Evolutionary conservation across 2,113 vertebrate species (phyloP).

Genomic region (Malurus alboscapulatus): DNA sequence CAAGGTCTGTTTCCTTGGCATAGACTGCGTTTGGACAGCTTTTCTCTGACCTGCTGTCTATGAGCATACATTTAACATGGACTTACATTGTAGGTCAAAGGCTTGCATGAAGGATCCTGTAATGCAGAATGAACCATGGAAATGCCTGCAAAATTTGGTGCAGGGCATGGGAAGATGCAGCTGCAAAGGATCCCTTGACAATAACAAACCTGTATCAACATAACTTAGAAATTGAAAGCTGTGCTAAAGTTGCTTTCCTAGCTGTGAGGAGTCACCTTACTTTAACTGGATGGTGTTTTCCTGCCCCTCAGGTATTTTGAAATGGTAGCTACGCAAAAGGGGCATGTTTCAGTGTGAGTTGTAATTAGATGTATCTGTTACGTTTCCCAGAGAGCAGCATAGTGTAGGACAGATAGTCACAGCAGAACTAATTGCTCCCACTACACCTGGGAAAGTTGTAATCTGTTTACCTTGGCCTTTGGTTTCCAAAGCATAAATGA

Average conservation of each 20-base stretch:
- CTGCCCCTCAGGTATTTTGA: background rate
- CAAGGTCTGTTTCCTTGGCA: background rate
- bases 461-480: constrained; percentile 5
- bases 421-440: background rate
- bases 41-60: background rate
- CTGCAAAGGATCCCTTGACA: background rate
- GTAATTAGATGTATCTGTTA: background rate
- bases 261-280: background rate
- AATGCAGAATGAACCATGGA: background rate
- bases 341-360: background rate
- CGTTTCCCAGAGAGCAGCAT: background rate
- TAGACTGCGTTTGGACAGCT: background rate
- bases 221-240: background rate
- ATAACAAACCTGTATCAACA: background rate
- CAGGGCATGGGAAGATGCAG: background rate
- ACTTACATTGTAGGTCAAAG: background rate
- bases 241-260: background rate
- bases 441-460: background rate
- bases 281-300: background rate
- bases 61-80: background rate
- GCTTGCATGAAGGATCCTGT: background rate
- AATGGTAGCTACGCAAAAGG: background rate
- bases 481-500: background rate
- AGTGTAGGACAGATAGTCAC: background rate
- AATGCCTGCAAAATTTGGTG: background rate